phyloP scores from a whole-genome alignment of 2,888 invertebrate species.

The Drosophila phalerata region DNA sequence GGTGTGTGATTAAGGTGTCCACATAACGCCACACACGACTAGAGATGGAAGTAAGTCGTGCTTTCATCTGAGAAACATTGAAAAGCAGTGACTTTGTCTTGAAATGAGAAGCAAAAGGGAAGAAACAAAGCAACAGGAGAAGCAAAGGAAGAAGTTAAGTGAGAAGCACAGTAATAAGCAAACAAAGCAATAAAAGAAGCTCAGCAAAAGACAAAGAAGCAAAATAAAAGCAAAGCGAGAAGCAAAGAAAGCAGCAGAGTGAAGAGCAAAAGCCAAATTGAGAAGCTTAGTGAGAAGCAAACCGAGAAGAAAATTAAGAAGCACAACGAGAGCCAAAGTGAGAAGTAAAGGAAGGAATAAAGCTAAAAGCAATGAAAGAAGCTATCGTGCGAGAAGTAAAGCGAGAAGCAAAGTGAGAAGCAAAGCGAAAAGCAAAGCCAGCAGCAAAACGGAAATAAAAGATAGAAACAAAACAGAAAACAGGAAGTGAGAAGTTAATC shows the following conservation, averaged over 20 bases:
- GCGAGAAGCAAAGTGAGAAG: neutral
- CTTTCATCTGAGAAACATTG: neutral
- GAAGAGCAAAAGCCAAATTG: neutral
- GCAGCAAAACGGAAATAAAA: neutral
- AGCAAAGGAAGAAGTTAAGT: neutral
- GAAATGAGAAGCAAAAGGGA: neutral
- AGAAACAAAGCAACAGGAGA: neutral
- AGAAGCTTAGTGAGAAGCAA: neutral
- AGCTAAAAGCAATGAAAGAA: neutral
- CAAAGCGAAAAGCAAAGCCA: too few relatives aligned
- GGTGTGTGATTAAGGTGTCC: slow-evolving; percentile 1
- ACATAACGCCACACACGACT: slow-evolving; percentile 20
- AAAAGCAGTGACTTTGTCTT: too few relatives aligned
- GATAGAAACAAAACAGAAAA: neutral
- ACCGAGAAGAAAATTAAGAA: neutral
- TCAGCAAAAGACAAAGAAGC: neutral
- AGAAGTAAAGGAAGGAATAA: neutral
- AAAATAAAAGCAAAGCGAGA: neutral
- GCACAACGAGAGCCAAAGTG: neutral
- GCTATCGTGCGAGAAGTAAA: neutral
- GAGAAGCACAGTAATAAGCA: neutral
- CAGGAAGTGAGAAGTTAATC: neutral
- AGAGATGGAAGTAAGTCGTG: slow-evolving; percentile 26
- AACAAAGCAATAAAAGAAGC: neutral
- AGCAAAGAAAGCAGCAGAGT: neutral